Percentiles rank a stretch among this genome's conserved stretches.
phyloP scores from a whole-genome alignment of 2,113 vertebrate genomes.

The Pomatorhinus ruficollis region DNA sequence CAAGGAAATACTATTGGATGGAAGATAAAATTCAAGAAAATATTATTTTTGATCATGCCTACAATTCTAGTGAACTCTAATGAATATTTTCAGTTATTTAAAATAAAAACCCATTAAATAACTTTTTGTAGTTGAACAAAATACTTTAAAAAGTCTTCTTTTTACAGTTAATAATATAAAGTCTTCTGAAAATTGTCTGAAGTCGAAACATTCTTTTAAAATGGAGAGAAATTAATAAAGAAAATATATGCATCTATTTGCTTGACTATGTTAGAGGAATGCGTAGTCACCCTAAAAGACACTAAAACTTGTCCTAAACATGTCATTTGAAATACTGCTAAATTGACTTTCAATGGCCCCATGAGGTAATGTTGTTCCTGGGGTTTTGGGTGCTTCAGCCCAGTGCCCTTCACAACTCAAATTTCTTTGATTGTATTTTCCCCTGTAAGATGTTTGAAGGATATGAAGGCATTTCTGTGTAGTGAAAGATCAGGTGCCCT shows the following conservation, averaged over 20 bases:
- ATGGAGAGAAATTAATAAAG: not conserved
- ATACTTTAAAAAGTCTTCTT: not conserved
- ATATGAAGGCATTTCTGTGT: not conserved
- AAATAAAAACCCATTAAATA: not conserved
- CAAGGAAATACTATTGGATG: not conserved
- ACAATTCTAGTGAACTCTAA: not conserved
- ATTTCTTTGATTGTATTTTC: not conserved
- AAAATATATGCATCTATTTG: not conserved
- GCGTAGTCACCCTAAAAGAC: not conserved
- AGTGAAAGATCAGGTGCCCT: not conserved
- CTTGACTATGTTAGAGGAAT: not conserved
- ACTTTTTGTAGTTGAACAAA: not conserved
- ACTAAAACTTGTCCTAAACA: not conserved
- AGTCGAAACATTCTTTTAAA: not conserved
- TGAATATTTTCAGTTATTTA: not conserved
- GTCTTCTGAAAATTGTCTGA: not conserved
- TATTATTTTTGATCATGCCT: not conserved
- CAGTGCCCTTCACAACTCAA: fast-evolving
- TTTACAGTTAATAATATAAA: not conserved
- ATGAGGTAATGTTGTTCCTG: not conserved
- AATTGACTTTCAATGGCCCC: not conserved
- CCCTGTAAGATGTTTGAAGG: not conserved
- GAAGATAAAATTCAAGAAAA: not conserved
- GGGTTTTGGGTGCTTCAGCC: not conserved
- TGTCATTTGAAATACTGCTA: not conserved